Evolutionary conservation across 2,797 vertebrate genomes (phyloP).

Genomic region (Discoglossus pictus): DNA sequence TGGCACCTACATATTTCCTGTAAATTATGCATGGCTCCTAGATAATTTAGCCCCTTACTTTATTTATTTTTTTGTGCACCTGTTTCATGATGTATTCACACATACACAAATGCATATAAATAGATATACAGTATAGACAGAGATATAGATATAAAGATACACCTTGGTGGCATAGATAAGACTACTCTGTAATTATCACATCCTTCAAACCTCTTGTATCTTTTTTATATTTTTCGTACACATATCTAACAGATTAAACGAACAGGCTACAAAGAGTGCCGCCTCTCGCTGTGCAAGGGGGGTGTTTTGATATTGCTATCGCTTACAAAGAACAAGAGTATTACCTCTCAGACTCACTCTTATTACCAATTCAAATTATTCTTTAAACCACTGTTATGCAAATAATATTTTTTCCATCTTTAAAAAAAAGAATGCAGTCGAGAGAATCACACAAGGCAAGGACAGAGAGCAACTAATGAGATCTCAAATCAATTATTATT

Average conservation of each 20-base stretch:
- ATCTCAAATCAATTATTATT: constrained; percentile 25
- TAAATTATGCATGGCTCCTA: no score
- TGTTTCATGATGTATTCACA: no score
- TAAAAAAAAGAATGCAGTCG: background rate
- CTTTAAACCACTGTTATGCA: constrained; percentile 32
- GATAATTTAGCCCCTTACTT: no score
- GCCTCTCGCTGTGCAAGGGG: constrained; percentile 18
- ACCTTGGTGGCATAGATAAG: no score
- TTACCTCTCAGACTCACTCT: constrained; percentile 25
- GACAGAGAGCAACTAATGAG: background rate
- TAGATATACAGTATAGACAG: no score
- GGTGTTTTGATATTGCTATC: constrained; percentile 31
- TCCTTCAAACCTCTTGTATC: constrained; percentile 5
- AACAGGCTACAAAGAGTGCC: constrained; percentile 16
- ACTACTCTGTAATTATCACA: background rate
- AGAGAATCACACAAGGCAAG: background rate
- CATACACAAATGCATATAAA: no score
- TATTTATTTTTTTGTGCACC: no score
- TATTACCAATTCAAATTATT: constrained; percentile 46
- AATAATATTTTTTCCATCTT: background rate
- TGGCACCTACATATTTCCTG: no score
- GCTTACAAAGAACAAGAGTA: constrained; percentile 36
- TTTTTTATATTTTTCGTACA: constrained; percentile 9
- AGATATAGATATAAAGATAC: no score
- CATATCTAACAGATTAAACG: constrained; percentile 7